Evolutionary conservation across 2,797 vertebrate species (phyloP), one percentile per base, ranked within the genome.

Genomic region (Gymnothorax javanicus): DNA sequence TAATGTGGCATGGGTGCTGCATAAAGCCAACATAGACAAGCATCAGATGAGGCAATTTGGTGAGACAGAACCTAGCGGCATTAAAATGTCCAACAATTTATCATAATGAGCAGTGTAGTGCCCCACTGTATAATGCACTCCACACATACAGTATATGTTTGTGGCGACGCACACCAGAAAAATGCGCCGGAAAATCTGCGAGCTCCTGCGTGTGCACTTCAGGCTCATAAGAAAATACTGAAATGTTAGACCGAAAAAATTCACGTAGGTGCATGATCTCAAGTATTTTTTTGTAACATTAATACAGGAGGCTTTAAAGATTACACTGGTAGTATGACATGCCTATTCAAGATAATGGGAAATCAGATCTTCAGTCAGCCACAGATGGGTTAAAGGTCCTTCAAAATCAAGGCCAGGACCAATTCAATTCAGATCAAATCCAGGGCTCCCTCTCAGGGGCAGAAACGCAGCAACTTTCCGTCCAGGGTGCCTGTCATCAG

Each of bases 401-500:
- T 33, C 50, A 79, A 50, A 17, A 52, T 15, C 75, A 17, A 25
- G 23, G 85, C 82, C 58, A 85, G 69, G 15, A 43, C 2, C 33
- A 43, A 43, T 43, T 43, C 33, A 27, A 7, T 85, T 90, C 84
- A 90, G 91, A 89, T 89, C 87, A 89, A 81, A 86, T 57, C 25
- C 58, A 90, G 91, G 91, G 52, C 88, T 83, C 91, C 91, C 25
- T 91, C 90, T 83, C 88, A 91, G 82, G 94, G 89, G 69, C 91
- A 88, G 92, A 97, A 98, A 92, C 97, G 92, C 82, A 89, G 95
- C 69, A 98, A 95, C 87, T 94, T 97, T 88, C 97, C 98, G 85
- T 97, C 97, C 93, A 97, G 89, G 86, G 97, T 97, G 89, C 97
- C 97, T 82, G 96, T 97, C 93, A 94, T 89, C 84, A 98, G 96